Evolutionary conservation across 92 coral and sea anemone species (phyloP), one percentile per base, ranked within the genome.

Genomic region (Pocillopora meandrina): DNA sequence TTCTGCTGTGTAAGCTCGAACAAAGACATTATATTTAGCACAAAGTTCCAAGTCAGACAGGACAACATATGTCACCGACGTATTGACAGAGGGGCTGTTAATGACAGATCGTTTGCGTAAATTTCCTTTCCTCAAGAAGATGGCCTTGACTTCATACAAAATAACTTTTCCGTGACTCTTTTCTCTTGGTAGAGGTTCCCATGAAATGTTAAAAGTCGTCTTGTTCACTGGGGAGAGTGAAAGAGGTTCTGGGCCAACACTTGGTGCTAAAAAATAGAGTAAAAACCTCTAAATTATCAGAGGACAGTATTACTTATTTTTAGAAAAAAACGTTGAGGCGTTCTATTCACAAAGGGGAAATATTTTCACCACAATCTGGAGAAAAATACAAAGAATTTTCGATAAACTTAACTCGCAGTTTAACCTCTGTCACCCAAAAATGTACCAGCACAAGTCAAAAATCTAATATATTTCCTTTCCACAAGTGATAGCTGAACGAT

Each of bases 141-240:
- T 55, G 35, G 35, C 21, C 17, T 16, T 83, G 6, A 74, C 60
- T 2, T 83, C 80, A 21, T 83, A 83, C 15, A 10, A 31, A 3
- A 49, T 2, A 2, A 73, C 55, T 60, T 10, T 42, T 12, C 86
- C 80, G 14, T 60, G 2, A 6, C 79, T 73, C 61, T 47, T 56
- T 26, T 82, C 65, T 12, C 56, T 60, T 56, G 52, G 15, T 10
- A 83, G 42, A 10, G 80, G 63, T 60, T 61, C 72, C 86, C 86
- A 83, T 35, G 86, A 83, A 56, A 83, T 56, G 55, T 83, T 83
- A 64, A 42, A 73, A 36, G 86, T 65, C 16, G 80, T 83, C 34
- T 60, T 47, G 19, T 42, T 20, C 55, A 73, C 5, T 56, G 36
- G 12, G 17, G 17, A 3, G 36, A 5, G 5, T 16, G 52, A 19